phyloP scores from a whole-genome alignment of 2,888 invertebrate species.

The Chorisops tibialis region DNA sequence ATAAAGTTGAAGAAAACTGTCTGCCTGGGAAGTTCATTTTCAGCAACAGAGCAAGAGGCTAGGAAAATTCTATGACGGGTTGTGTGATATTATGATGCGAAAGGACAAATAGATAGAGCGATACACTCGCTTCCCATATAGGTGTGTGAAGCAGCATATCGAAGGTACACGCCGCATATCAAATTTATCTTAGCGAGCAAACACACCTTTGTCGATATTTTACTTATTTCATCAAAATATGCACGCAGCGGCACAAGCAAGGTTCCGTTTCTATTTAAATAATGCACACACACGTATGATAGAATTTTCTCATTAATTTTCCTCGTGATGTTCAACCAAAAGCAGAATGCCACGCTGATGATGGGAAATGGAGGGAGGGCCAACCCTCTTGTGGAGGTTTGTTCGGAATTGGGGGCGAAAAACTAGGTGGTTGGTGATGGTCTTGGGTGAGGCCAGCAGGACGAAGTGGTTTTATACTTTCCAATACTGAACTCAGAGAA shows the following conservation, averaged over 20 bases:
- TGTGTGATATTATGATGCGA: too few species aligned
- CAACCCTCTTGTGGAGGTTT: too few species aligned
- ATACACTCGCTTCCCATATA: too few species aligned
- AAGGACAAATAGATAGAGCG: too few species aligned
- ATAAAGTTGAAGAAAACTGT: too few species aligned
- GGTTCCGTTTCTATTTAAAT: slow-evolving; percentile 6
- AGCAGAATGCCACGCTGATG: slow-evolving; percentile 2
- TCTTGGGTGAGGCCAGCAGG: neutral
- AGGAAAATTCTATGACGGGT: too few species aligned
- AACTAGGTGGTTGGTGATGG: neutral
- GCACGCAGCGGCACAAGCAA: neutral
- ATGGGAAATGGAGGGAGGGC: neutral
- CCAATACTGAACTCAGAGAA: too few species aligned
- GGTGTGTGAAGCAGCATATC: too few species aligned
- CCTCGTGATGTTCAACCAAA: slow-evolving; percentile 27
- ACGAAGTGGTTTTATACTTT: too few species aligned
- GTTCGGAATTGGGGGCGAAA: neutral
- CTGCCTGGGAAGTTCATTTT: too few species aligned
- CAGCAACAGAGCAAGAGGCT: too few species aligned
- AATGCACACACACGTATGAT: slow-evolving; percentile 28
- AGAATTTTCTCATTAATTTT: slow-evolving; percentile 35
- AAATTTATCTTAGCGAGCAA: neutral
- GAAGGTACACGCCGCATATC: too few species aligned
- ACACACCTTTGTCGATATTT: neutral
- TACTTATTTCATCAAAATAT: neutral